These are phyloP conservation scores for Syngnathus floridae DNA, from an alignment of 2,113 vertebrate genomes.

Conservation along the genomic window DNA sequence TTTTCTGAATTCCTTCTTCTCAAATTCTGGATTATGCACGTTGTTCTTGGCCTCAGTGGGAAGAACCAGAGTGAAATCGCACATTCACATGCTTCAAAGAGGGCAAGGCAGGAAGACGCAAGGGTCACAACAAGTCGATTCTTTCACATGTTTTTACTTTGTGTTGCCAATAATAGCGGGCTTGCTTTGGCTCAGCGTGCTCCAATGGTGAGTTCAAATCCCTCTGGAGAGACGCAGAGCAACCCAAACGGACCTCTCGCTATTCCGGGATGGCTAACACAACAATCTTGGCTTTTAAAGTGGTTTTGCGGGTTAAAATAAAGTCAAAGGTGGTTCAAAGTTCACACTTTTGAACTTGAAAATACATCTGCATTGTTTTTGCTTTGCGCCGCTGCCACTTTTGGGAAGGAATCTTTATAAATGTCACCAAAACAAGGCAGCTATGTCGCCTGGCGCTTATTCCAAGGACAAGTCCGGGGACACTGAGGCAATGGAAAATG, in stretches of 20 bases:
- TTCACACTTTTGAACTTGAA: background rate
- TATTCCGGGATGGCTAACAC: conserved; percentile 17
- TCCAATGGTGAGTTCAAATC: conserved; percentile 35
- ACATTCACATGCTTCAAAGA: conserved; percentile 14
- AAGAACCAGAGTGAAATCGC: conserved; percentile 22
- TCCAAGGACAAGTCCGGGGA: conserved; percentile 35
- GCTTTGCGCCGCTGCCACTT: conserved; percentile 6
- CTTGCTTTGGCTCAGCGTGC: conserved; percentile 51
- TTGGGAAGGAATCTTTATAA: conserved; percentile 44
- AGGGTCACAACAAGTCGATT: conserved; percentile 67
- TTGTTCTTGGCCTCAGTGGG: conserved; percentile 10
- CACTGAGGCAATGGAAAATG: conserved; percentile 62
- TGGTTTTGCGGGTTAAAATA: conserved; percentile 2
- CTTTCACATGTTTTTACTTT: conserved; percentile 72
- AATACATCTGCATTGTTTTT: conserved; percentile 13
- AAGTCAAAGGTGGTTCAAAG: background rate
- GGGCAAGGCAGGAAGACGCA: conserved; percentile 23
- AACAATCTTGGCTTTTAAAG: background rate
- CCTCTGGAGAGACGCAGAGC: conserved; percentile 19
- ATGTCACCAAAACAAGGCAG: conserved; percentile 50
- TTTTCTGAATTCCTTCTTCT: no score
- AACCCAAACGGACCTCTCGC: conserved; percentile 13
- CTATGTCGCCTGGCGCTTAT: conserved; percentile 32
- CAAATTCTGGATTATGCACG: background rate
- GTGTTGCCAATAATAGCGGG: conserved; percentile 54